These are phyloP conservation scores for Ispidina lecontei DNA, from an alignment of 2,797 vertebrate species.

Conservation along the genomic window DNA sequence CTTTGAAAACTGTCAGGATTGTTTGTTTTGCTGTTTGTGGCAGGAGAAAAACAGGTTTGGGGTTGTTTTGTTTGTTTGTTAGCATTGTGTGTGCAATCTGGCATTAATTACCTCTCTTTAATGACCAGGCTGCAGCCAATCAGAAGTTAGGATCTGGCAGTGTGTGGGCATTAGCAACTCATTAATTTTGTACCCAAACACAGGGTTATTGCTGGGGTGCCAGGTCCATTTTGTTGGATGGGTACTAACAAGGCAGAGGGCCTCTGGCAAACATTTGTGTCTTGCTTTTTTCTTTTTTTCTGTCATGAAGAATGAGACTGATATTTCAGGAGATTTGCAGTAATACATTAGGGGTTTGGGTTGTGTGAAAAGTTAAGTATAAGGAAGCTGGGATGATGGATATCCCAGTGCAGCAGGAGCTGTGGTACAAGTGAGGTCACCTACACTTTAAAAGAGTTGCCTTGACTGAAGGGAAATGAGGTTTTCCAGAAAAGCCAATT, in stretches of 20 bases:
- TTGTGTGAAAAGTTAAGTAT: not conserved
- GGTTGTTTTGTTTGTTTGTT: constrained; percentile 62
- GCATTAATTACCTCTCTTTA: constrained; percentile 61
- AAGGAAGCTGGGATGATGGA: not conserved
- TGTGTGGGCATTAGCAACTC: constrained; percentile 40
- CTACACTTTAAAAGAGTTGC: not conserved
- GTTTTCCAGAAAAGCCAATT: not conserved
- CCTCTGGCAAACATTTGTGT: not conserved
- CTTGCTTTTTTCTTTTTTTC: not conserved
- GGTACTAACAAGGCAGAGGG: not conserved
- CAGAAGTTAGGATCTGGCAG: constrained; percentile 29
- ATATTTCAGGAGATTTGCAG: not conserved
- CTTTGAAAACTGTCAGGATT: constrained; percentile 65
- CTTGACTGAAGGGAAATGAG: not conserved
- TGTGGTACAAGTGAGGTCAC: not conserved
- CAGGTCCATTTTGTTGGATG: not conserved
- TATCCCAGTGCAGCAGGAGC: not conserved
- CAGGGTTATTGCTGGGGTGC: not conserved
- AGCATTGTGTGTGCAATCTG: constrained; percentile 59
- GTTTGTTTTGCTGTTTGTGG: constrained; percentile 57
- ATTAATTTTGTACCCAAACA: constrained; percentile 36
- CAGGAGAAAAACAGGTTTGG: constrained; percentile 41
- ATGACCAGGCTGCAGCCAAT: constrained; percentile 49
- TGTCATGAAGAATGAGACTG: not conserved
- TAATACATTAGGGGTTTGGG: not conserved